phyloP scores from a whole-genome alignment of 1,140 invertebrate species.

The Alviniconcha marisindica region DNA sequence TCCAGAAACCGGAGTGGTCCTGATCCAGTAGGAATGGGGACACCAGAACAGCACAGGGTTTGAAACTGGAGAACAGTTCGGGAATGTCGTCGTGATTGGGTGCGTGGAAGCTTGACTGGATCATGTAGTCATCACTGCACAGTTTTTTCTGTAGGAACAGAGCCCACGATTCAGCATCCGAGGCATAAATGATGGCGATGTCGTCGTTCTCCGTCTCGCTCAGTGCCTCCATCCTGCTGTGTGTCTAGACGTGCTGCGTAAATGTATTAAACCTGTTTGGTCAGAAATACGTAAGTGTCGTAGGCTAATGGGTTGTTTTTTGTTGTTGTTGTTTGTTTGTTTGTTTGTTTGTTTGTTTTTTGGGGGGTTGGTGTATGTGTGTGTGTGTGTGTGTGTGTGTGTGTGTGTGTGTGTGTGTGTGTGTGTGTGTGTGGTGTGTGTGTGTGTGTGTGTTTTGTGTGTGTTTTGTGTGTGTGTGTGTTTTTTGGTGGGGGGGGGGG shows the following conservation, averaged over 20 bases:
- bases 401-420: no score
- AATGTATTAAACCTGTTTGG: no score
- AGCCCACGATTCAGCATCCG: slow-evolving; percentile 27
- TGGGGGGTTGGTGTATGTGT: no score
- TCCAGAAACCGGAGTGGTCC: slow-evolving; percentile 16
- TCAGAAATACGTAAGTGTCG: no score
- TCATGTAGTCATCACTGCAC: slow-evolving; percentile 12
- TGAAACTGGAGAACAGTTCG: neutral
- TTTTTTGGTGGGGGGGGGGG: no score
- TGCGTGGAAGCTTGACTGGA: neutral
- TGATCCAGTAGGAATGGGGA: slow-evolving; percentile 13
- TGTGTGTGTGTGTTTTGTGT: no score
- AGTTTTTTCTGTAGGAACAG: slow-evolving; percentile 28
- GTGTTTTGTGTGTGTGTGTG: no score
- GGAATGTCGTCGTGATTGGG: neutral
- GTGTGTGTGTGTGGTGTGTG: no score
- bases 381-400: no score
- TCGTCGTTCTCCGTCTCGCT: neutral
- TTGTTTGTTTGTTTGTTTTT: no score
- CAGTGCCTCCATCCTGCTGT: slow-evolving; percentile 5
- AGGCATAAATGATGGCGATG: slow-evolving; percentile 29
- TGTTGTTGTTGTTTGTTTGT: no score
- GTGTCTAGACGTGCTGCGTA: neutral
- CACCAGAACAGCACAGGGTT: slow-evolving; percentile 28
- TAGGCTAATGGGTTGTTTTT: no score